Evolutionary conservation across 2,113 vertebrate species (phyloP), one percentile per base, ranked within the genome.

Genomic region (Mirounga angustirostris): DNA sequence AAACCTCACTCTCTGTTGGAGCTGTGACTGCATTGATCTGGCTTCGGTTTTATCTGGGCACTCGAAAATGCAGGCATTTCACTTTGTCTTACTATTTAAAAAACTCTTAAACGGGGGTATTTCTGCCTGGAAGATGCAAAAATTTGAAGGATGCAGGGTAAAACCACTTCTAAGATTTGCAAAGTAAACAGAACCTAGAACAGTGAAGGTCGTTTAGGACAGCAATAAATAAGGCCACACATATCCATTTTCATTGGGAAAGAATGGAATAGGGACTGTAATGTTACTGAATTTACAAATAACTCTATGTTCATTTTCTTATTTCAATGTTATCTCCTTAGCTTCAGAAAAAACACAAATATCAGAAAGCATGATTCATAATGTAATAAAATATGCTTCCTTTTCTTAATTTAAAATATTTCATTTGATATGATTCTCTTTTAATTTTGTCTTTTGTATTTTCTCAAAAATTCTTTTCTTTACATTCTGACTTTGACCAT

Each of bases 391-490:
- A 87, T 30, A 22, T 15, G 19, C 46, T 1, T 69, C 13, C 26
- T 94, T 92, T 96, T 56, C 46, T 82, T 94, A 78, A 94, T 88
- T 71, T 87, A 85, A 95, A 80, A 36, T 58, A 92, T 79, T 91
- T 84, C 11, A 2, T 79, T 80, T 81, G 56, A 67, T 33, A 81
- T 3, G 91, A 84, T 50, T 89, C 4, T 63, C 43, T 24, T 69
- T 96, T 67, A 61, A 73, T 54, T 69, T 92, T 90, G 40, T 46
- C 58, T 46, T 94, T 56, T 61, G 54, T 58, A 52, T 54, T 58
- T 76, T 84, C 36, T 92, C 73, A 30, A 65, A 87, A 91, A 78
- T 40, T 19, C 40, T 87, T 89, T 90, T 80, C 19, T 95, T 93
- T 97, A 74, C n/a, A 21, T 90, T 92, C 58, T 74, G 82, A 86